phyloP scores from a whole-genome alignment of 2,113 vertebrate species.

The Picathartes gymnocephalus region DNA sequence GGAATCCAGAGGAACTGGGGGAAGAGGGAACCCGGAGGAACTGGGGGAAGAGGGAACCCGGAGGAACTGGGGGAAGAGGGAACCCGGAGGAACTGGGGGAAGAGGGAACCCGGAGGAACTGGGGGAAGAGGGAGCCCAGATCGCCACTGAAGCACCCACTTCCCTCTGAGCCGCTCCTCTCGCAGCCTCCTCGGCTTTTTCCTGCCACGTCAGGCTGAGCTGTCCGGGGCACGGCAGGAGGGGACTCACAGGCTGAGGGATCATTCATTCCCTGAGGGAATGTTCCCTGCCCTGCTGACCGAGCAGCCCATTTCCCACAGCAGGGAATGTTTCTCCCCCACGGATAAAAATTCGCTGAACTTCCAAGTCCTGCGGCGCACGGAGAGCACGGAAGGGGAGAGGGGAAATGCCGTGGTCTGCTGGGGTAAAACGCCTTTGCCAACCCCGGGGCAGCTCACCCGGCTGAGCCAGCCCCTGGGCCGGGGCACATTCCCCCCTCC shows the following conservation, averaged over 20 bases:
- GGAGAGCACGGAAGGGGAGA: not conserved
- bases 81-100: too few relatives aligned
- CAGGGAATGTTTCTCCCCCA: not conserved
- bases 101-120: not conserved
- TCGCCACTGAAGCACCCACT: not conserved
- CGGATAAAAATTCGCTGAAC: not conserved
- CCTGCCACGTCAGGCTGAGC: not conserved
- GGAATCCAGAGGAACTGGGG: not conserved
- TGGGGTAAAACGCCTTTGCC: not conserved
- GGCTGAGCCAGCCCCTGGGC: not conserved
- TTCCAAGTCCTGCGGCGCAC: accelerated
- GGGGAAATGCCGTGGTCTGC: not conserved
- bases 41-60: not conserved
- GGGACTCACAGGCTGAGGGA: not conserved
- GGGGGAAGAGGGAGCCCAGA: not conserved
- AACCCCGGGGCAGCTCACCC: accelerated
- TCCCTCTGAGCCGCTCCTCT: not conserved
- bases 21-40: not conserved
- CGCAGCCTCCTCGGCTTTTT: not conserved
- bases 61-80: not conserved
- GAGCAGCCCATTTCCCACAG: not conserved
- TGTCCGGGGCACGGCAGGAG: not conserved
- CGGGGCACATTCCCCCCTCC: not conserved
- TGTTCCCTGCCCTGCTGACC: not conserved
- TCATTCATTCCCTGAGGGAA: not conserved